A percentile compares a stretch with the other conserved stretches of the same genome.
Evolutionary conservation across 2,888 invertebrate species (phyloP).

Genomic region (Diplazon laetatorius): DNA sequence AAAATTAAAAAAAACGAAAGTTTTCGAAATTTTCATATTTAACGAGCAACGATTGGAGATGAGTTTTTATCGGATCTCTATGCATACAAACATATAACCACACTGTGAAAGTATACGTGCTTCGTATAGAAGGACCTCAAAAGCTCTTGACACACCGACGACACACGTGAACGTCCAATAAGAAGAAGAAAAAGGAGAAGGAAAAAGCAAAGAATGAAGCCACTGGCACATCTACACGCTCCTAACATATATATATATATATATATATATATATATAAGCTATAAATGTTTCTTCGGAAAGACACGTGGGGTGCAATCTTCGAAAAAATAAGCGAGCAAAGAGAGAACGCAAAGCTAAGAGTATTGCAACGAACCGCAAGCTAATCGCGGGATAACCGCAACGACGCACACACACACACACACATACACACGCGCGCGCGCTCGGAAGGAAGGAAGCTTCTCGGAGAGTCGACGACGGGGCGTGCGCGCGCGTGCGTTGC

Average conservation of each 20-base stretch:
- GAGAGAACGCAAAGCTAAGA: slow-evolving; percentile 6
- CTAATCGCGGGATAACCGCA: slow-evolving; percentile 2
- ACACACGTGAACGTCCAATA: too few relatives aligned
- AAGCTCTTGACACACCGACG: slow-evolving; percentile 30
- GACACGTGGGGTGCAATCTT: slow-evolving; percentile 10
- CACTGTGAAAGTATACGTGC: too few relatives aligned
- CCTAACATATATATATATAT: neutral
- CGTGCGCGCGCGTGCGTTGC: slow-evolving; percentile 52
- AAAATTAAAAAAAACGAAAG: too few relatives aligned
- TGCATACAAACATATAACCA: too few relatives aligned
- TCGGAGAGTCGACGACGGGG: too few relatives aligned
- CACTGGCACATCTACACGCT: slow-evolving; percentile 8
- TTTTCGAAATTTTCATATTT: too few relatives aligned
- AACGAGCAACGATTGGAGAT: too few relatives aligned
- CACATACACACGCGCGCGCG: too few relatives aligned
- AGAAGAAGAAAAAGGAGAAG: neutral
- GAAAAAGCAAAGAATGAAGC: neutral
- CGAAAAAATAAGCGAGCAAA: neutral
- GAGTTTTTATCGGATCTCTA: too few relatives aligned
- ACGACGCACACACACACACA: slow-evolving; percentile 12
- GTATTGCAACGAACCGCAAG: slow-evolving; percentile 1
- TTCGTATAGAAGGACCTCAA: neutral
- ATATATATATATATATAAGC: too few relatives aligned
- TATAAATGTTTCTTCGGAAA: neutral
- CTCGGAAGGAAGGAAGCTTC: slow-evolving; percentile 12